Conservation (phyloP, 2,113 vertebrate species). For the Diphyllodes magnificus region DNA sequence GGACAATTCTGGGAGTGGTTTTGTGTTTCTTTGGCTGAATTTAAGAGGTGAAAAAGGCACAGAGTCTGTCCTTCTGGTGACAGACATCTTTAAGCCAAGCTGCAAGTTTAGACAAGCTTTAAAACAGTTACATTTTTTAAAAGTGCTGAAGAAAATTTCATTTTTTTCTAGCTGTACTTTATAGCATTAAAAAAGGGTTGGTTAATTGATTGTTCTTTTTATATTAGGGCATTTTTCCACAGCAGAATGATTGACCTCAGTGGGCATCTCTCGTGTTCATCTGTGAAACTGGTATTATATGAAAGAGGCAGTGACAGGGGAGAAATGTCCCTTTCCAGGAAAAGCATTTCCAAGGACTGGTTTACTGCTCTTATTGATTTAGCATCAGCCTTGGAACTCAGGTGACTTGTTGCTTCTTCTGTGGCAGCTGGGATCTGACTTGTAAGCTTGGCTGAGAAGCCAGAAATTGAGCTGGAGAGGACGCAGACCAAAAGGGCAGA, state of each 20-base stretch:
- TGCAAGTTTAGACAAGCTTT: not conserved
- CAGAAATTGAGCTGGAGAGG: not conserved
- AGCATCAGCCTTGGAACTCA: not conserved
- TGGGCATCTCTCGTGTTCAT: not conserved
- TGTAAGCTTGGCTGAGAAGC: not conserved
- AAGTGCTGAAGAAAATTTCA: not conserved
- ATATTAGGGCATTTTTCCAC: not conserved
- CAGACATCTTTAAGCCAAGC: not conserved
- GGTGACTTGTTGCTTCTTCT: not conserved
- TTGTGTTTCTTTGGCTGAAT: slow-evolving; percentile 5
- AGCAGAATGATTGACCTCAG: not conserved
- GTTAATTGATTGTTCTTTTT: not conserved
- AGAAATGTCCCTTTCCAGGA: not conserved
- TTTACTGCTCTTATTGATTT: not conserved
- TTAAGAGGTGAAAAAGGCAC: not conserved
- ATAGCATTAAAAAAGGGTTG: not conserved
- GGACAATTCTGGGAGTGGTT: not conserved
- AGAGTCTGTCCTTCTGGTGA: not conserved
- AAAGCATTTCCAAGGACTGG: not conserved
- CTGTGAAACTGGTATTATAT: not conserved
- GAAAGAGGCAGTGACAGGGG: not conserved
- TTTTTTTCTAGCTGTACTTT: not conserved
- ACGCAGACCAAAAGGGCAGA: not conserved
- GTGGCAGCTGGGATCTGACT: not conserved
- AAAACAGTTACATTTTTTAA: not conserved